Evolutionary conservation across 2,113 vertebrate species (phyloP).

Genomic region (Pyxicephalus adspersus): DNA sequence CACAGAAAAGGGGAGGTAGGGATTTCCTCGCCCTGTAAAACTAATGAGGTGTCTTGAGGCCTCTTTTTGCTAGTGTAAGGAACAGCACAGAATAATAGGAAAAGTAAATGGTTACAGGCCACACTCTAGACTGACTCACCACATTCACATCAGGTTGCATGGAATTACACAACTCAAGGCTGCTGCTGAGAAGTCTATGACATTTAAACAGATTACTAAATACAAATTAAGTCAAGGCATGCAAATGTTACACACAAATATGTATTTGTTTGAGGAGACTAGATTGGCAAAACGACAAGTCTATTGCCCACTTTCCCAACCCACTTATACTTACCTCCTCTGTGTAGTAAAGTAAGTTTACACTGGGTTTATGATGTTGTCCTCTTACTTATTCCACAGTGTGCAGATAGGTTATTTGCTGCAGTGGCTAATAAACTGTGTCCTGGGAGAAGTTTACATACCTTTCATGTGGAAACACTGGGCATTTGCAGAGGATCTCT

Average conservation of each 20-base stretch:
- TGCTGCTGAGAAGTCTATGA: constrained; percentile 27
- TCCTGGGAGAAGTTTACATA: no score
- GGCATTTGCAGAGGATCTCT: no score
- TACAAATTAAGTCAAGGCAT: constrained; percentile 14
- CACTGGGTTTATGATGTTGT: no score
- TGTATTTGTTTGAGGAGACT: constrained; percentile 21
- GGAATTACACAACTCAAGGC: constrained; percentile 6
- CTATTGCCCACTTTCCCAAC: no score
- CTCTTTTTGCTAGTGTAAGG: constrained; percentile 17
- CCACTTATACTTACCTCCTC: no score
- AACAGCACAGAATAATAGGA: neutral
- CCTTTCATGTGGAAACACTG: no score
- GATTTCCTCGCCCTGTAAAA: constrained; percentile 27
- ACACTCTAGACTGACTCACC: constrained; percentile 1
- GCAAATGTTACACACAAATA: constrained; percentile 8
- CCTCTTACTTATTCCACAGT: no score
- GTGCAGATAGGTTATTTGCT: no score
- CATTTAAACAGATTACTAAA: constrained; percentile 28
- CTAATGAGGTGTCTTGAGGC: constrained; percentile 34
- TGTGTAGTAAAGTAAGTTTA: no score
- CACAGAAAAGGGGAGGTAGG: constrained; percentile 14
- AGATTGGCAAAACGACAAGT: no score
- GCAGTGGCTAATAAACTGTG: no score
- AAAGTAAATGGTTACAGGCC: constrained; percentile 27
- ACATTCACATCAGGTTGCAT: constrained; percentile 1